These are phyloP conservation scores for Anastrepha ludens DNA, from an alignment of 1,140 invertebrate species.

Conservation along the genomic window DNA sequence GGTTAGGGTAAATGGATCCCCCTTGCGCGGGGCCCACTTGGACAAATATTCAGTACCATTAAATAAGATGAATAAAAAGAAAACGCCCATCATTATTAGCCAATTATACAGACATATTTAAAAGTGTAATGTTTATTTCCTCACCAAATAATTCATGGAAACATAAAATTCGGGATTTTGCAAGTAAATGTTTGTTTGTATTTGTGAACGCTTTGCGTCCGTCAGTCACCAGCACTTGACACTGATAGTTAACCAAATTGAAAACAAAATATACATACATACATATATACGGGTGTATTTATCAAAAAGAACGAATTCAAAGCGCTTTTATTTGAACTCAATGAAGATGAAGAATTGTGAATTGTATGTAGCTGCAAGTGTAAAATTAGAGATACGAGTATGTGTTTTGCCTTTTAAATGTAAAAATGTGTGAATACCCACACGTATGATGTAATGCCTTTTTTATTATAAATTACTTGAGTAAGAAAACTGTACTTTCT, in stretches of 20 bases:
- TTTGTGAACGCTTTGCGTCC: constrained; percentile 22
- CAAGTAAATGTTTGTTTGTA: background rate
- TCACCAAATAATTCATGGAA: background rate
- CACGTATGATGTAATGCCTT: constrained; percentile 10
- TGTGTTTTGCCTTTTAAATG: constrained; percentile 34
- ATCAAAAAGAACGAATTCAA: background rate
- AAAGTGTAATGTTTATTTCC: too few species aligned
- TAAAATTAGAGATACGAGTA: constrained; percentile 10
- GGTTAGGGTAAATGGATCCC: too few species aligned
- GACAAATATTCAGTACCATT: too few species aligned
- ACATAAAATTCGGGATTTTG: background rate
- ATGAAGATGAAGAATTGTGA: background rate
- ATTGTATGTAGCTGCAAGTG: background rate
- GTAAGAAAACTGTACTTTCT: background rate
- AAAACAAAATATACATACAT: background rate
- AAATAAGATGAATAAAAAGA: background rate
- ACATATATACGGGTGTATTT: background rate
- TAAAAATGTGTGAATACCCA: background rate
- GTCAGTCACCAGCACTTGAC: background rate
- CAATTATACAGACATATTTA: too few species aligned
- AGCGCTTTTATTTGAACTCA: background rate
- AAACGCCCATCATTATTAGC: too few species aligned
- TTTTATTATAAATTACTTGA: constrained; percentile 5
- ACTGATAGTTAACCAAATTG: background rate
- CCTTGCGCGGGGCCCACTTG: too few species aligned